Evolutionary conservation across 2,113 vertebrate species (phyloP), one percentile per base, ranked within the genome.

Genomic region (Gila orcuttii): DNA sequence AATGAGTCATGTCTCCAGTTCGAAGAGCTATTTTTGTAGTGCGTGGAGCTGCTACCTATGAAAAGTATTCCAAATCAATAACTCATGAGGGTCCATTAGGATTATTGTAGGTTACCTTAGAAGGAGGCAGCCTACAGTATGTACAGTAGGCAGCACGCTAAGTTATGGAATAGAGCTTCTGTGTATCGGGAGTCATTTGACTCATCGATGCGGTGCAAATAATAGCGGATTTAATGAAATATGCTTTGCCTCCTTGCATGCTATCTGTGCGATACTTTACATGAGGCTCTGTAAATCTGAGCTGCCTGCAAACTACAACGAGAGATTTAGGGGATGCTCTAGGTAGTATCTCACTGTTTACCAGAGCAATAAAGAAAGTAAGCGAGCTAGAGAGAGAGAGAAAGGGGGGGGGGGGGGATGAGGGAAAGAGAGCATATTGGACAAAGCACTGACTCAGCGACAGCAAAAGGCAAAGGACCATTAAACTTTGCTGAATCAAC

Each of bases 401-500:
- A 68, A 5, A 50, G 21, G 21, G 8, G 82, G 42, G 88, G 28
- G 28, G 28, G 28, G 28, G 28, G 28, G 28, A 28, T 69, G 60
- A 21, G 9, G 33, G 85, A 50, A 86, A 19, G 80, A 85, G 60
- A 52, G 11, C n/a, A 15, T 52, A 15, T 68, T 60, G 36, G 33
- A 62, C 28, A 57, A 84, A 86, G 17, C 28, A 66, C 82, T 50
- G 79, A 86, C 36, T 88, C 84, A 66, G 57, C 50, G 64, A 82
- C n/a, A 82, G 77, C 68, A 85, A 28, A 59, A 82, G 73, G 36
- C 66, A 17, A 85, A 76, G 85, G 64, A 85, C 83, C 85, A 88
- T 86, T 83, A 87, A 50, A 86, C 60, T 47, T 80, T 76, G 78
- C 79, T 86, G 85, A 77, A 78, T 84, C 75, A 90, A 85, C 76